phyloP scores from a whole-genome alignment of 37 sponge, comb jelly and placozoan species.

The Crambe crambe region DNA sequence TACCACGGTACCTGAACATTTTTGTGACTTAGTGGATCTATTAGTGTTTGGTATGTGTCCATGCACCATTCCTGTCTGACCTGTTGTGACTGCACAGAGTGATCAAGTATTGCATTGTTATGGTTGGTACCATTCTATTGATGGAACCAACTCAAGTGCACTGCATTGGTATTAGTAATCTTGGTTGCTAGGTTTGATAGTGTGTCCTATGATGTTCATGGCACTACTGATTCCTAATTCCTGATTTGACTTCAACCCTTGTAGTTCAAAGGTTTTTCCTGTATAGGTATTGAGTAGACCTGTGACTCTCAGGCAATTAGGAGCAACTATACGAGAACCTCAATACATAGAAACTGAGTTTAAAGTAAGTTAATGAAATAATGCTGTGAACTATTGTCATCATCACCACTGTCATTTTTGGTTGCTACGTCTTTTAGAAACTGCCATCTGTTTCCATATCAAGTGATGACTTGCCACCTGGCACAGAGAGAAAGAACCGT shows the following conservation, averaged over 20 bases:
- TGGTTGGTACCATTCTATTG: not conserved
- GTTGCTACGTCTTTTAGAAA: slow-evolving; percentile 16
- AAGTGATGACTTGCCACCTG: slow-evolving; percentile 71
- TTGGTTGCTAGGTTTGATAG: too few species aligned
- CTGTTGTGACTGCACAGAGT: not conserved
- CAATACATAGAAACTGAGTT: slow-evolving; percentile 70
- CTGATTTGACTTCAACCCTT: too few species aligned
- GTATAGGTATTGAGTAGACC: slow-evolving; percentile 69
- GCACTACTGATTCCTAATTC: too few species aligned
- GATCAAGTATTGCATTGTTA: not conserved
- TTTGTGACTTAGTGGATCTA: too few species aligned
- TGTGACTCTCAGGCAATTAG: slow-evolving; percentile 61
- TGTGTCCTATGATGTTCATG: too few species aligned
- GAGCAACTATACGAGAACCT: slow-evolving; percentile 66
- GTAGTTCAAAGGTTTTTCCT: too few species aligned
- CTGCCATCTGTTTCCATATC: slow-evolving; percentile 61
- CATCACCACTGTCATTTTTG: not conserved
- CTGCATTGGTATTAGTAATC: not conserved
- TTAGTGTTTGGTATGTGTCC: too few species aligned
- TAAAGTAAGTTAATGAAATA: slow-evolving; percentile 14
- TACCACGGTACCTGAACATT: not conserved
- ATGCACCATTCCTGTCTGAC: too few species aligned
- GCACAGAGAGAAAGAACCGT: slow-evolving; percentile 85
- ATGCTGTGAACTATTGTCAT: not conserved
- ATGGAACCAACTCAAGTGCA: slow-evolving; percentile 21